phyloP scores from a whole-genome alignment of 2,113 vertebrate species.

The Campylomormyrus numenius region DNA sequence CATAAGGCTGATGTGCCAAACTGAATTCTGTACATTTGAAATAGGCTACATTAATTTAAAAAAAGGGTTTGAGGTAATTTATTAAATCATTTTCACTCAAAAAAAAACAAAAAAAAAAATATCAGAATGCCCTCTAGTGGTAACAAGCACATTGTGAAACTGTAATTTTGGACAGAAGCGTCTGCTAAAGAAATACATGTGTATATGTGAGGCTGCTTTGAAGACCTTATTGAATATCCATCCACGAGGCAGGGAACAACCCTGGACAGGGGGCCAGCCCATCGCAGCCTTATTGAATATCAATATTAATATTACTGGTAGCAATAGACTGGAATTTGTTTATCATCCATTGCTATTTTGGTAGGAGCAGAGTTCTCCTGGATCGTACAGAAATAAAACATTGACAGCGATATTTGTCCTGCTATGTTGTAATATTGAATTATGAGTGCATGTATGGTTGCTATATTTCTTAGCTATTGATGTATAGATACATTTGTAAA shows the following conservation, averaged over 20 bases:
- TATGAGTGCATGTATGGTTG: neutral
- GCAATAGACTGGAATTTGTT: neutral
- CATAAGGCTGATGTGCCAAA: neutral
- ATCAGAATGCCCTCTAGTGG: neutral
- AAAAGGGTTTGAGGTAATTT: neutral
- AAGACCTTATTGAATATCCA: neutral
- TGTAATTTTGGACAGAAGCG: neutral
- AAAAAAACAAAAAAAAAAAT: too few species aligned
- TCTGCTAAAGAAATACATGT: neutral
- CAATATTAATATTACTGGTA: neutral
- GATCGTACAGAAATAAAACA: neutral
- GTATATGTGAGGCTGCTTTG: neutral
- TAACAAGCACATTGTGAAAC: neutral
- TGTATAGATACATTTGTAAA: neutral
- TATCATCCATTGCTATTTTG: neutral
- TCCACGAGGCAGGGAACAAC: too few species aligned
- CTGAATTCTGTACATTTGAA: neutral
- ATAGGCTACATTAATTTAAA: neutral
- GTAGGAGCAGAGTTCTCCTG: neutral
- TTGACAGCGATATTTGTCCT: neutral
- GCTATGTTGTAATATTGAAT: neutral
- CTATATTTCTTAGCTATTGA: neutral
- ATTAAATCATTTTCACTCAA: neutral
- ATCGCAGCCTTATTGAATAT: neutral
- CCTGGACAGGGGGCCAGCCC: too few species aligned